Evolutionary conservation across 2,113 vertebrate genomes (phyloP).

Genomic region (Corydoras sp.): DNA sequence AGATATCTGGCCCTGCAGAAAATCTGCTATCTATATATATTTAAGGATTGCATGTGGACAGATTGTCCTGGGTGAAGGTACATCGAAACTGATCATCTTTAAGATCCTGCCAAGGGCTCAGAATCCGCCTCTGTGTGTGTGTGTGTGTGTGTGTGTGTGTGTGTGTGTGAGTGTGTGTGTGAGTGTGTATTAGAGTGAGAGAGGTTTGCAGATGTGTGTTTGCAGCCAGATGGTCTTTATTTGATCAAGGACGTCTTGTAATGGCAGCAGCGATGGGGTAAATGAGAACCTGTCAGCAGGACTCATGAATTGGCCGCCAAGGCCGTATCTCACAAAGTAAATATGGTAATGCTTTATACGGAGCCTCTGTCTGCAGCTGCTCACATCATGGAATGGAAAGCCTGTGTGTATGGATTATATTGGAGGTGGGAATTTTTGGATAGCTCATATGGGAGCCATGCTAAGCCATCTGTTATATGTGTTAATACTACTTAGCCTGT

Average conservation of each 20-base stretch:
- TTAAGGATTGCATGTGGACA: too few relatives aligned
- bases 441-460: conserved; percentile 5
- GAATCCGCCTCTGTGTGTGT: too few relatives aligned
- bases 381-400: background rate
- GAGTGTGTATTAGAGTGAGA: background rate
- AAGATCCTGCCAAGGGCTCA: too few relatives aligned
- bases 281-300: conserved; percentile 48
- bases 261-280: conserved; percentile 46
- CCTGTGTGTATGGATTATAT: background rate
- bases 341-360: conserved; percentile 54
- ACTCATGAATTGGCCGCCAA: conserved; percentile 41
- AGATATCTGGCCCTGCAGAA: too few relatives aligned
- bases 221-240: conserved; percentile 60
- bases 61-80: too few relatives aligned
- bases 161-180: conserved; percentile 34
- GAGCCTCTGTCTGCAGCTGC: conserved; percentile 26
- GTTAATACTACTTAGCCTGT: conserved; percentile 19
- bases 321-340: conserved; percentile 38
- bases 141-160: conserved; percentile 25
- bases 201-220: conserved; percentile 22
- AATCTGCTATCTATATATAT: too few relatives aligned
- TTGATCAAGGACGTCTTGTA: conserved; percentile 54
- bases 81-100: too few relatives aligned
- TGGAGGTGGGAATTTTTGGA: background rate
- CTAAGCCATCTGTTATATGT: conserved; percentile 2